Base-by-base conservation (phyloP, 2,797 vertebrate genomes). In the Sebastes miniatus region DNA sequence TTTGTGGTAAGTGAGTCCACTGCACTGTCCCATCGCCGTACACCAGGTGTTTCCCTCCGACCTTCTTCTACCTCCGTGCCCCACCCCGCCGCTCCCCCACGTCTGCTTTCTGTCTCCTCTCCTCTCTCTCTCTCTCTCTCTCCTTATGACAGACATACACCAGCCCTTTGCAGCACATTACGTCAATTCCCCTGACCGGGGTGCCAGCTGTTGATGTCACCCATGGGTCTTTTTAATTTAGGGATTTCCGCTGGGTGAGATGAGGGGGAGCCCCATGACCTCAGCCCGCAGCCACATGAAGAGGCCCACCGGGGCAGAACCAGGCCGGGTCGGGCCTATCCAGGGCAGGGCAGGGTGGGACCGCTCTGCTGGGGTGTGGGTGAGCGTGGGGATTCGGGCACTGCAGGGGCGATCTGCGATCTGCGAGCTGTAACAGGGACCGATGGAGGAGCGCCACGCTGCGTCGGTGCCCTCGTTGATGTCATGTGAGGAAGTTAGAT, bases 161-260 rank as follows among this genome's bases (percentile, higher is more conserved):
- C 91, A 95, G 94, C 92, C 91, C 89, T 89, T 87, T 73, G 84
- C 86, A 79, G 78, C 36, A 25, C 90, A 93, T 94, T 91, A 95
- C 88, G 83, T 95, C 93, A 93, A 75, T 75, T 67, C 83, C 84
- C 84, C 81, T 79, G 67, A 74, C 71, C 3, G 80, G 86, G 88
- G 83, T 88, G 88, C 91, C 92, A 95, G 93, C 89, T 92, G 91
- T 93, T 95, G 93, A 96, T 93, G 93, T 95, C 95, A 93, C 92
- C 95, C 92, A 67, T 86, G 90, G 93, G 93, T 90, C 93, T 89
- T 93, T 95, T 94, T 94, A 91, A 92, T 94, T 93, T 93, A 89
- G 91, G 89, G 93, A 95, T 95, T 95, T 94, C 91, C 92, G 90
- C 81, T 90, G 92, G 87, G 83, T 91, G 89, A 93, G 90, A 92